These are phyloP conservation scores for Mechanitis messenoides DNA, from an alignment of 2,888 invertebrate species.

Conservation along the genomic window DNA sequence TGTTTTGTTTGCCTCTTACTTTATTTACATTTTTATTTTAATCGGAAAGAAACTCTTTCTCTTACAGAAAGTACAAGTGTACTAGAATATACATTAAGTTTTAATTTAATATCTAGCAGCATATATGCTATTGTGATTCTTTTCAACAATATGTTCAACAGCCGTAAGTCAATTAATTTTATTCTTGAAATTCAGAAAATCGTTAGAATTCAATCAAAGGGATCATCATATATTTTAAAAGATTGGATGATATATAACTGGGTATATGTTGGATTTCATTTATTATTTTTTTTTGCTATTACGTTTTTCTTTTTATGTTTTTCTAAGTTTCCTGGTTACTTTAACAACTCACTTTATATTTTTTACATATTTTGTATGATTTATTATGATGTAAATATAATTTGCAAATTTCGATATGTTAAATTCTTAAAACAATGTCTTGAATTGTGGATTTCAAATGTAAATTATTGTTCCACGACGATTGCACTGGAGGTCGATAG, in stretches of 20 bases:
- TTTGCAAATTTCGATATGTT: conserved; percentile 19
- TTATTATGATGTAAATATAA: conserved; percentile 20
- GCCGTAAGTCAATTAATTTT: conserved; percentile 9
- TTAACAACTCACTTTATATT: background rate
- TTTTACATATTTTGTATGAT: conserved; percentile 11
- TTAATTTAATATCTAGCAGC: conserved; percentile 9
- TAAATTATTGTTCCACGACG: conserved; percentile 5
- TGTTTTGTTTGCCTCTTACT: conserved; percentile 9
- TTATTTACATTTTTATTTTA: background rate
- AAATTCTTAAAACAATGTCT: conserved; percentile 14
- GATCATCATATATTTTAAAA: conserved; percentile 5
- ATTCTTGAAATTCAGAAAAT: conserved; percentile 23
- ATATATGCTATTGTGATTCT: conserved; percentile 13
- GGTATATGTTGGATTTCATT: background rate
- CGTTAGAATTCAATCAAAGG: background rate
- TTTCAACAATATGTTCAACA: conserved; percentile 15
- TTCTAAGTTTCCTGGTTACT: background rate
- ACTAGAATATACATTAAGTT: background rate
- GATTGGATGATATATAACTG: conserved; percentile 15
- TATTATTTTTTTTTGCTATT: background rate
- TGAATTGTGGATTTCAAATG: conserved; percentile 15
- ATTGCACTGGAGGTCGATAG: background rate
- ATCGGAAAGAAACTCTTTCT: no score
- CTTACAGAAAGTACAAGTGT: background rate
- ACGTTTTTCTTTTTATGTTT: background rate